These are phyloP conservation scores for Diloba caeruleocephala DNA, from an alignment of 2,888 invertebrate genomes.

Conservation along the genomic window DNA sequence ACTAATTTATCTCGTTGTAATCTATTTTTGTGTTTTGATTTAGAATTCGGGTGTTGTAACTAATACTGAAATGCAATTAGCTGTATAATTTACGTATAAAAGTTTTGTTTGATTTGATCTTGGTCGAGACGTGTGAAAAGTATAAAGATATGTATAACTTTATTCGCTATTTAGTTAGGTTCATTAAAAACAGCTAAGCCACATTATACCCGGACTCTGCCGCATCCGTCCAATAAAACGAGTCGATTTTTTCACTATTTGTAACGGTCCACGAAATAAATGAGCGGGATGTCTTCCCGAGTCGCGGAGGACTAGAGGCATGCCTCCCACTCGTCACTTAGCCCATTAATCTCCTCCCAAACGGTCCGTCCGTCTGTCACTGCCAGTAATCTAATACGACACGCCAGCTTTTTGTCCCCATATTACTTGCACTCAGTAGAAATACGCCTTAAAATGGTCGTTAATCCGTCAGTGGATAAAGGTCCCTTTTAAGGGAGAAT, in stretches of 20 bases:
- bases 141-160: too few species aligned
- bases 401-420: constrained; percentile 86
- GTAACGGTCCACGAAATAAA: constrained; percentile 76
- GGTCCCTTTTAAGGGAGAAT: constrained; percentile 73
- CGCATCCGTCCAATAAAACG: constrained; percentile 62
- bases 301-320: constrained; percentile 65
- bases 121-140: not conserved
- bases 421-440: constrained; percentile 80
- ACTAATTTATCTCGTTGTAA: constrained; percentile 45
- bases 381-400: constrained; percentile 88
- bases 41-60: constrained; percentile 17
- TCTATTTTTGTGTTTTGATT: constrained; percentile 38
- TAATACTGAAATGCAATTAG: constrained; percentile 11
- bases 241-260: constrained; percentile 78
- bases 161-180: too few species aligned
- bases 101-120: constrained; percentile 6
- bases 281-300: constrained; percentile 72
- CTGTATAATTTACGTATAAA: not conserved
- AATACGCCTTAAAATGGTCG: constrained; percentile 80
- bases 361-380: constrained; percentile 85
- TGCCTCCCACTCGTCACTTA: constrained; percentile 86
- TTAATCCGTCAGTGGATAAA: constrained; percentile 79
- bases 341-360: constrained; percentile 85
- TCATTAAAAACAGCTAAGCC: constrained; percentile 5
- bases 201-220: constrained; percentile 15